Evolutionary conservation across 2,113 vertebrate genomes (phyloP).

Genomic region (Opisthocomus hoazin): DNA sequence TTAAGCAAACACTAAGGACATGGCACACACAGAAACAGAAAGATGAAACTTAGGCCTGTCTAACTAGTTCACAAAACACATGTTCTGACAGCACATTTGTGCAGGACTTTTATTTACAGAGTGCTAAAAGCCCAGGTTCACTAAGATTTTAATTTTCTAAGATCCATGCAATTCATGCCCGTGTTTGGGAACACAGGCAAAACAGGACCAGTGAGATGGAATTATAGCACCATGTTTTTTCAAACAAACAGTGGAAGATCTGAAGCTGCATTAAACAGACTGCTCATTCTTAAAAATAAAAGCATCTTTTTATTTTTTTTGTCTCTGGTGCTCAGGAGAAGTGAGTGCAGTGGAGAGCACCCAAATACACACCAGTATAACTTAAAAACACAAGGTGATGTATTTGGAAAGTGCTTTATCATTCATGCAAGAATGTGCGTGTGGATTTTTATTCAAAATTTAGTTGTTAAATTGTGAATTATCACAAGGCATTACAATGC

Average conservation of each 20-base stretch:
- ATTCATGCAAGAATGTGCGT: not conserved
- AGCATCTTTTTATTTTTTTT: not conserved
- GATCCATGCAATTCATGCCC: not conserved
- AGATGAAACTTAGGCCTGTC: not conserved
- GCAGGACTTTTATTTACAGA: not conserved
- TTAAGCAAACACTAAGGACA: not conserved
- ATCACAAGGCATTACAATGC: not conserved
- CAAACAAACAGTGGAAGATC: not conserved
- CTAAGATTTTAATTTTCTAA: not conserved
- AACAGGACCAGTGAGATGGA: not conserved
- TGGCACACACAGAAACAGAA: not conserved
- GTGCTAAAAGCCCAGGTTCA: not conserved
- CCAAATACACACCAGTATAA: not conserved
- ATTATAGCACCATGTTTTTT: not conserved
- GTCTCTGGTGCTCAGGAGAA: not conserved
- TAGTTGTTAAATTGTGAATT: not conserved
- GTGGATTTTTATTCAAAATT: not conserved
- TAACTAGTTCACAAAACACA: not conserved
- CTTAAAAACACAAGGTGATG: not conserved
- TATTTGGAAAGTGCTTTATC: not conserved
- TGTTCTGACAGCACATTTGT: not conserved
- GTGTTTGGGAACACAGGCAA: not conserved
- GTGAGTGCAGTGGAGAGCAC: not conserved
- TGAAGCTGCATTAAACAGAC: not conserved
- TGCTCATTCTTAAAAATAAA: not conserved